Base-by-base conservation (phyloP, 2,888 invertebrate species). In the Muscina levida region DNA sequence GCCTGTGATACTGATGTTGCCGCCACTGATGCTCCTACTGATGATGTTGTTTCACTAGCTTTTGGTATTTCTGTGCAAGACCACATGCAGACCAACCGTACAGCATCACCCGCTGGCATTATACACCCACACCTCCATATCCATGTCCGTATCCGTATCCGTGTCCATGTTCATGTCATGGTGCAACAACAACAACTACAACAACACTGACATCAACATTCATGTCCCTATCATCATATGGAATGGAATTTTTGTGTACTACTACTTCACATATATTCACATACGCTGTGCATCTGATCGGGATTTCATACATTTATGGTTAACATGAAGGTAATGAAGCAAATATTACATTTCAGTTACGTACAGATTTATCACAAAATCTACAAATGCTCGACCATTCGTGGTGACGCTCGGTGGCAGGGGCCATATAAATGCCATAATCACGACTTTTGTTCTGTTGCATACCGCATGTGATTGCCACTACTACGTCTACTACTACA, bases 281-380 rank as follows among this genome's bases (percentile, higher is more conserved):
- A 31, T 8, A 31, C 31, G 31, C 31, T 31, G 31, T 31, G 31
- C 37, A 46, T 2, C 39, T 68, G 68, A 56, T 57, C 31, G 3
- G 31, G 31, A 31, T 46, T 57, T 39, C 39, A 59, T 42, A 19
- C 62, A 37, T 75, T 26, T 51, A 22, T 68, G 57, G 48, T 53
- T 72, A 59, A 67, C 62, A 73, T 70, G 73, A 46, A 62, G 48
- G 78, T 73, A 73, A 78, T 78, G 70, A 78, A 78, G 78, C 77
- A 68, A 65, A 70, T 56, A 48, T 44, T 44, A 67, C 19, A 42
- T 31, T 67, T 62, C 42, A 62, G 73, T 73, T 70, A 78, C 24
- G 26, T 53, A 53, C 56, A 26, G 48, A 62, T n/a, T 57, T 42
- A 15, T 24, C 17, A 19, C 31, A 31, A 31, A 31, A 31, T 31